Base-by-base conservation (phyloP, 2,113 vertebrate genomes). In the Cyanoliseus patagonus region DNA sequence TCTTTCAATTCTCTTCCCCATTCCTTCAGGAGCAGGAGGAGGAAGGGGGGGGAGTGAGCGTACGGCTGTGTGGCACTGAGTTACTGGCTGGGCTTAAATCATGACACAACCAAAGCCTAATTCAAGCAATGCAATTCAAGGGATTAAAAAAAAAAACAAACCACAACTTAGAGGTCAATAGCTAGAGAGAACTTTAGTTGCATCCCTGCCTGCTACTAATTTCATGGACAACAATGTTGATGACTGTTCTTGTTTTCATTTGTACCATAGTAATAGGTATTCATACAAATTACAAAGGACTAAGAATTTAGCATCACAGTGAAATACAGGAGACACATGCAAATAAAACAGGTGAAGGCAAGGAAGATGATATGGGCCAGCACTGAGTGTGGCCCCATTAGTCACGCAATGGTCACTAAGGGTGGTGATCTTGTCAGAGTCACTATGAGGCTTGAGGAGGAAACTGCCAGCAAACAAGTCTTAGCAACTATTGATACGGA, bases 361-460 rank as follows among this genome's bases (percentile, higher is more conserved):
- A 62, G 11, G 10, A 42, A 18, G 14, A 22, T 28, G 52, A 9
- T 31, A 22, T 0, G 1, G 35, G 55, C 33, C 49, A 61, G 63
- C 57, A 37, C 33, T 3, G 41, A 22, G 11, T 8, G 0, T 3
- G 4, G 69, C 23, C 51, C 20, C 6, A 0, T 10, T 11, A 35
- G 46, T 42, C 2, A 2, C 18, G 16, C 13, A 20, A 14, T 3
- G 3, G 27, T 25, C 5, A 1, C 42, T 3, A 1, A 53, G 16
- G 16, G 30, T 11, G 11, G 27, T 35, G 42, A 22, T 69, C 47
- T 11, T 18, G 15, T 23, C 47, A 19, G 22, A 72, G 19, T 19
- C 33, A 39, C 3, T 0, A 35, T 2, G 24, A 35, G 7, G 37
- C 11, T 10, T 23, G 25, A 47, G n/a, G n/a, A 53, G 9, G 8